A percentile compares a stretch with the other conserved stretches of the same genome.
Conservation (phyloP, 1,140 invertebrate genomes). For the Gyrodactylus bullatarudis region DNA sequence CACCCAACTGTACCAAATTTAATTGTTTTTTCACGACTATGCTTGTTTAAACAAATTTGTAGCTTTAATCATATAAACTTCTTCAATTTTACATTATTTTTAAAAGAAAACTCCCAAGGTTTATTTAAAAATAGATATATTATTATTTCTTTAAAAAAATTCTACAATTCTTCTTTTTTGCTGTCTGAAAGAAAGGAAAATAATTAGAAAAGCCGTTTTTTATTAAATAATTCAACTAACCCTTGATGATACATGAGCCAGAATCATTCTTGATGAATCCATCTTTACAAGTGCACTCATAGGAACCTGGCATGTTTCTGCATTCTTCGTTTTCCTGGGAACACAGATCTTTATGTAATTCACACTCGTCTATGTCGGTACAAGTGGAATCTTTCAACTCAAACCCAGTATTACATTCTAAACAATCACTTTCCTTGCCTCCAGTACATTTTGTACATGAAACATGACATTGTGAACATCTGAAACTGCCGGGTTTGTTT, state of each 20-base stretch:
- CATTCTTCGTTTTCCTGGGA: not conserved
- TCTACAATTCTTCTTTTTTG: no score
- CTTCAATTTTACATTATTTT: no score
- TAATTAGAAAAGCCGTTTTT: no score
- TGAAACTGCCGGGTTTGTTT: not conserved
- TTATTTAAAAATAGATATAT: no score
- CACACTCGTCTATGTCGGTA: not conserved
- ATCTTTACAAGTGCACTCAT: not conserved
- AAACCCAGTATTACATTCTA: not conserved
- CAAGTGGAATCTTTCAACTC: not conserved
- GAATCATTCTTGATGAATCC: not conserved
- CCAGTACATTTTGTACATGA: not conserved
- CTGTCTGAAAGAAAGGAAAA: no score
- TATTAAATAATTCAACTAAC: no score
- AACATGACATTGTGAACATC: not conserved
- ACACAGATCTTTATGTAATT: not conserved
- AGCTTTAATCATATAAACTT: no score
- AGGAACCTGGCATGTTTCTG: not conserved
- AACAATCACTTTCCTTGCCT: not conserved
- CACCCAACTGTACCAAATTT: no score
- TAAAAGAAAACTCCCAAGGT: no score
- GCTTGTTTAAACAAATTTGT: no score
- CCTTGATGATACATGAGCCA: not conserved
- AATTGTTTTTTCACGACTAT: no score
- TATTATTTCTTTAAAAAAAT: no score